Evolutionary conservation across 2,113 vertebrate genomes (phyloP).

Genomic region (Hypanus sabinus): DNA sequence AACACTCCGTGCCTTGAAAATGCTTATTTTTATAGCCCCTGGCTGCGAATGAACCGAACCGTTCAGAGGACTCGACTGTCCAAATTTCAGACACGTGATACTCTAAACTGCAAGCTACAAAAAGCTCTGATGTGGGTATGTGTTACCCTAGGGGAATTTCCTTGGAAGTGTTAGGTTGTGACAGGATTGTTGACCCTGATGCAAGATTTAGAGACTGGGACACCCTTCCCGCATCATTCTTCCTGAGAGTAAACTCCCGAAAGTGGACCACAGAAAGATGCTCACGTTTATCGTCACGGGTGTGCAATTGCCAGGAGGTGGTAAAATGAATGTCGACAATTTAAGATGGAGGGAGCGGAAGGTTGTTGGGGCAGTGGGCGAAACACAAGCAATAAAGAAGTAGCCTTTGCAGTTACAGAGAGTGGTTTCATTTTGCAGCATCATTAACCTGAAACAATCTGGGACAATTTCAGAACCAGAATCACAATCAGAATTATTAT

Average conservation of each 20-base stretch:
- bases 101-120: neutral
- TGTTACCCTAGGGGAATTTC: neutral
- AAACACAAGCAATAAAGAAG: no score
- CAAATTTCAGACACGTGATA: neutral
- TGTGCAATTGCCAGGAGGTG: neutral
- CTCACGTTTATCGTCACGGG: conserved; percentile 21
- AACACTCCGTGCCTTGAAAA: neutral
- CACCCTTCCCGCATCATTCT: neutral
- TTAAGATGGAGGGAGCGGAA: neutral
- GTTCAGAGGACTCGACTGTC: neutral
- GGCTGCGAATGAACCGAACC: neutral
- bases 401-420: neutral
- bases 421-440: neutral
- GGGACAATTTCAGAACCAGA: neutral
- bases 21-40: neutral
- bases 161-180: conserved; percentile 1
- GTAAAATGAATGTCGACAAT: conserved; percentile 16
- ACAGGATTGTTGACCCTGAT: conserved; percentile 11
- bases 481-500: no score
- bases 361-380: neutral
- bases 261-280: neutral
- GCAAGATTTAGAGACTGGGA: conserved; percentile 33
- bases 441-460: neutral
- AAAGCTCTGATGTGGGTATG: neutral
- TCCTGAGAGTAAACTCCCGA: neutral